phyloP scores from a whole-genome alignment of 2,113 vertebrate genomes.

The Heliornis fulica region DNA sequence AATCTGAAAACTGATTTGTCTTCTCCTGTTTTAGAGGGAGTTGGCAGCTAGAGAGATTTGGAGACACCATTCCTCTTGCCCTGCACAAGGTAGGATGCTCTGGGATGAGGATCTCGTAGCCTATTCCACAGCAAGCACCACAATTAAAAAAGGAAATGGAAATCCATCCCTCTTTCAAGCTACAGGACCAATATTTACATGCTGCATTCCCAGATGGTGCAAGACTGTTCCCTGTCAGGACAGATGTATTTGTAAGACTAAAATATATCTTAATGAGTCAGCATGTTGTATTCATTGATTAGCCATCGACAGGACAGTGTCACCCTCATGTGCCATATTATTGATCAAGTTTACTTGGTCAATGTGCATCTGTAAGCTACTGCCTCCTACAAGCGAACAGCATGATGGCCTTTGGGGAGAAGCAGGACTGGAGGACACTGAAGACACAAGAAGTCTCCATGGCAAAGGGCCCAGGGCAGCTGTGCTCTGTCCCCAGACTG shows the following conservation, averaged over 20 bases:
- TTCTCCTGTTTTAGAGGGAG: neutral
- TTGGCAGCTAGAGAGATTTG: neutral
- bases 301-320: constrained; percentile 70
- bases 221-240: neutral
- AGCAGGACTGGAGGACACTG: constrained; percentile 44
- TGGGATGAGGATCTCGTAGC: neutral
- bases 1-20: neutral
- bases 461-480: constrained; percentile 90
- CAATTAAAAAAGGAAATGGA: neutral
- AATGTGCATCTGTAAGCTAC: constrained; percentile 70
- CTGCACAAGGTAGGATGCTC: neutral
- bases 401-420: constrained; percentile 73
- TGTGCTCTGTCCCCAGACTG: constrained; percentile 81
- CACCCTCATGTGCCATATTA: constrained; percentile 77
- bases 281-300: constrained; percentile 84
- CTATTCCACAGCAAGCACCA: neutral
- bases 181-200: neutral
- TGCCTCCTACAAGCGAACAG: constrained; percentile 78
- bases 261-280: constrained; percentile 45
- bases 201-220: neutral
- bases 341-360: constrained; percentile 71
- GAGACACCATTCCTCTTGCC: neutral
- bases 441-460: constrained; percentile 76
- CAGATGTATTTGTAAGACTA: neutral
- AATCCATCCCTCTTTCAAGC: neutral